Conservation (phyloP, 1,140 invertebrate species). For the Harlomillsia oculata region DNA sequence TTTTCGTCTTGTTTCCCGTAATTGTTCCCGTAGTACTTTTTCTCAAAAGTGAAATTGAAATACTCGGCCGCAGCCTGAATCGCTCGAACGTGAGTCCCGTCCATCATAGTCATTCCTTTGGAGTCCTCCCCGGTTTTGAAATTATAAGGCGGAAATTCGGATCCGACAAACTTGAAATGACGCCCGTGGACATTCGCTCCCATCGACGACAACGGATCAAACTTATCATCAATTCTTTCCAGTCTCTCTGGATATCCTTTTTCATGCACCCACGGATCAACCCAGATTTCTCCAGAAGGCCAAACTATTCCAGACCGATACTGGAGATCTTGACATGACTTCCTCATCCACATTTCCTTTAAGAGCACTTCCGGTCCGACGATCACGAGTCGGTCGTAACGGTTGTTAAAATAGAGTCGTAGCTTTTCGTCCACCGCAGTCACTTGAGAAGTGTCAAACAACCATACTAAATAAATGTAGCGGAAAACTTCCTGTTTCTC, state of each 20-base stretch:
- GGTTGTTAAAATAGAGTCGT: background rate
- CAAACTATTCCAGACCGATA: background rate
- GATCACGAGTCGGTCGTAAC: background rate
- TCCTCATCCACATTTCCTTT: background rate
- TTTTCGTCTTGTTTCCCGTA: slow-evolving; percentile 4
- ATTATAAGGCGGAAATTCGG: slow-evolving; percentile 4
- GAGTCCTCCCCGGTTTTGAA: background rate
- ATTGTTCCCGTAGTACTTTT: background rate
- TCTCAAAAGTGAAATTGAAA: slow-evolving; percentile 10
- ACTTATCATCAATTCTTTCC: background rate
- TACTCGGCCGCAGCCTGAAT: background rate
- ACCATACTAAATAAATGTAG: background rate
- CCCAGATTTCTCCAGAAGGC: background rate
- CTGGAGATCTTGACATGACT: background rate
- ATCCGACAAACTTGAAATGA: slow-evolving; percentile 1
- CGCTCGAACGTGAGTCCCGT: background rate
- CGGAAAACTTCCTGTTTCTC: slow-evolving; percentile 1
- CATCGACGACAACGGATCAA: background rate
- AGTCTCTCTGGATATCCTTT: background rate
- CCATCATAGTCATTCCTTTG: background rate
- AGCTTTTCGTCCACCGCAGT: background rate
- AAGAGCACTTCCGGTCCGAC: background rate
- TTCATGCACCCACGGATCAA: slow-evolving; percentile 2
- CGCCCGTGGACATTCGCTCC: slow-evolving; percentile 1
- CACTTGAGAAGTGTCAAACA: background rate